phyloP scores from a whole-genome alignment of 2,113 vertebrate genomes.

The Pundamilia nyererei region DNA sequence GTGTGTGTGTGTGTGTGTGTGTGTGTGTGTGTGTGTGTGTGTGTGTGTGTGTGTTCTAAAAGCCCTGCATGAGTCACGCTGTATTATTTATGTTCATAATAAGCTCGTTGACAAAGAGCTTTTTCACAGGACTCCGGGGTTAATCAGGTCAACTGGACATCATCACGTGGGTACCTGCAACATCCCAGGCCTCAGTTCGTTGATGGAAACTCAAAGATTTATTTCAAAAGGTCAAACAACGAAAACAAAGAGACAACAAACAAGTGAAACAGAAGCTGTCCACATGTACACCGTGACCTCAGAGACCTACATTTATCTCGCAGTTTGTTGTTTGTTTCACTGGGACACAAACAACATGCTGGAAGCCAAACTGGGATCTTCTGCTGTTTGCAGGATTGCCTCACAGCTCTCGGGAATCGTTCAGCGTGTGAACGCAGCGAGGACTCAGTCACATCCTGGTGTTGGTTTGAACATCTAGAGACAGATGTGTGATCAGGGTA shows the following conservation, averaged over 20 bases:
- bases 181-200: rapidly evolving
- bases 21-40: no score
- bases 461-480: background rate
- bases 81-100: background rate
- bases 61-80: background rate
- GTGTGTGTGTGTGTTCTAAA: background rate
- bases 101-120: background rate
- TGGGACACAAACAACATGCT: background rate
- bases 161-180: background rate
- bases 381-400: background rate
- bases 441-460: background rate
- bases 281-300: rapidly evolving
- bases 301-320: rapidly evolving
- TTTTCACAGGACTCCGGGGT: background rate
- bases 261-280: background rate
- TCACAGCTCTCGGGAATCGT: background rate
- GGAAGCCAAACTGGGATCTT: background rate
- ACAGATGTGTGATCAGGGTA: background rate
- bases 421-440: background rate
- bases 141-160: background rate
- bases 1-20: background rate
- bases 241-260: background rate
- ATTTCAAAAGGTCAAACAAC: background rate
- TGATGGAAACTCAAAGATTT: background rate
- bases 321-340: background rate